Base-by-base conservation (phyloP, 1,140 invertebrate genomes). In the Stegodyphus mimosarum region DNA sequence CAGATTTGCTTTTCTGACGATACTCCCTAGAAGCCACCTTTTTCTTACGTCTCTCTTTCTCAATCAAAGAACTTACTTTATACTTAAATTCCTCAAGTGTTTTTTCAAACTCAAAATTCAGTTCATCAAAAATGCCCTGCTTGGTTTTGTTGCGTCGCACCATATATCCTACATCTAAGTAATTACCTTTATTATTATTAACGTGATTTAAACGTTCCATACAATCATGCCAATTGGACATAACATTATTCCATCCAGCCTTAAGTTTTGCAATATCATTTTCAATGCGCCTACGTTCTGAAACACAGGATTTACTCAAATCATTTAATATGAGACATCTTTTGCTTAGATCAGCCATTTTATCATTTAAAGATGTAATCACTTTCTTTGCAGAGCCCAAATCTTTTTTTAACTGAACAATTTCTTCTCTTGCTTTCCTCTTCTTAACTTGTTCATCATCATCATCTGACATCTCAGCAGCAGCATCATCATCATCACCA, bases 61-160 rank as follows among this genome's bases (percentile, higher is more conserved):
- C 83, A 77, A 86, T 63, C 10, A 86, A 50, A n/a, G 67, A 63
- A 60, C 17, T 70, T 13, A 74, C 13, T 70, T 84, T 84, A 17
- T 86, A 67, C 48, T 72, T 86, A 51, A 86, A 86, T 18, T 86
- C 83, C 51, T 86, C 83, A 17, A 86, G 9, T 15, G 83, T 86
- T 51, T 78, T 86, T 86, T 86, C 83, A 86, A 86, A 86, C 33
- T 86, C 83, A 64, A 77, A 86, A 78, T 75, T 86, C 6, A 86
- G 55, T 52, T 86, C 83, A 64, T 86, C 83, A 78, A 86, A 86
- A 18, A 86, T 78, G 10, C 83, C 83, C 33, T 86, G 83, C 15
- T 86, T 86, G 6, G 83, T 86, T 66, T 86, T 86, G 18, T 86
- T 86, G 10, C 83, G 51, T 10, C 83, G 73, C 52, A 86, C 83